These are phyloP conservation scores for Drosophila peninsularis DNA, from an alignment of 2,888 invertebrate genomes.

Conservation along the genomic window DNA sequence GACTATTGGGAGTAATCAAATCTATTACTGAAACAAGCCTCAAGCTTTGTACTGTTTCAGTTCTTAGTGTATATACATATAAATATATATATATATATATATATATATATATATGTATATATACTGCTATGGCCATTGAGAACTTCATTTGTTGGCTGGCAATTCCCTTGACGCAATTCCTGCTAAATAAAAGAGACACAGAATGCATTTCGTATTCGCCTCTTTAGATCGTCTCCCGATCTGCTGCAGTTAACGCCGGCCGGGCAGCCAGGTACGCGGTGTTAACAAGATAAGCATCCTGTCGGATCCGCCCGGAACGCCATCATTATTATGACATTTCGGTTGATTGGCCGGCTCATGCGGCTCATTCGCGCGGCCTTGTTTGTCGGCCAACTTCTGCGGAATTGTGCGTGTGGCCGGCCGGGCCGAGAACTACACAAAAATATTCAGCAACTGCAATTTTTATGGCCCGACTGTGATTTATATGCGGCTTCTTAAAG, in stretches of 20 bases:
- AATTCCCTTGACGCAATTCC: conserved; percentile 33
- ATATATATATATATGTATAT: neutral
- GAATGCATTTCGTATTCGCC: conserved; percentile 65
- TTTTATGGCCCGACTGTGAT: conserved; percentile 70
- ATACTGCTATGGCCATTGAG: neutral
- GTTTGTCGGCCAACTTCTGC: conserved; percentile 60
- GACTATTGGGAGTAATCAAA: conserved; percentile 28
- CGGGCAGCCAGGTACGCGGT: conserved; percentile 38
- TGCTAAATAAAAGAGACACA: conserved; percentile 34
- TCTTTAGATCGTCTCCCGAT: conserved; percentile 33
- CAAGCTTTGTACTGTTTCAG: neutral
- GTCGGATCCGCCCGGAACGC: conserved; percentile 61
- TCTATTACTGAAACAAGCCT: conserved; percentile 29
- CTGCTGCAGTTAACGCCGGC: conserved; percentile 10
- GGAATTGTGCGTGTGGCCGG: conserved; percentile 78
- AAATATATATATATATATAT: neutral
- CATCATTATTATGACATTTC: conserved; percentile 82
- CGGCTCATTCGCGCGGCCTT: conserved; percentile 50
- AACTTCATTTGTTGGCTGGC: neutral
- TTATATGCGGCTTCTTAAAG: conserved; percentile 61
- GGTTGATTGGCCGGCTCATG: conserved; percentile 68
- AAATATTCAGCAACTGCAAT: conserved; percentile 58
- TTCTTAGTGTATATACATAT: neutral
- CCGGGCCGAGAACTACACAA: conserved; percentile 30
- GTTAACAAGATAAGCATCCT: conserved; percentile 78